A percentile compares a stretch with the other conserved stretches of the same genome.
Evolutionary conservation across 1,140 invertebrate species (phyloP).

Genomic region (Apis laboriosa): DNA sequence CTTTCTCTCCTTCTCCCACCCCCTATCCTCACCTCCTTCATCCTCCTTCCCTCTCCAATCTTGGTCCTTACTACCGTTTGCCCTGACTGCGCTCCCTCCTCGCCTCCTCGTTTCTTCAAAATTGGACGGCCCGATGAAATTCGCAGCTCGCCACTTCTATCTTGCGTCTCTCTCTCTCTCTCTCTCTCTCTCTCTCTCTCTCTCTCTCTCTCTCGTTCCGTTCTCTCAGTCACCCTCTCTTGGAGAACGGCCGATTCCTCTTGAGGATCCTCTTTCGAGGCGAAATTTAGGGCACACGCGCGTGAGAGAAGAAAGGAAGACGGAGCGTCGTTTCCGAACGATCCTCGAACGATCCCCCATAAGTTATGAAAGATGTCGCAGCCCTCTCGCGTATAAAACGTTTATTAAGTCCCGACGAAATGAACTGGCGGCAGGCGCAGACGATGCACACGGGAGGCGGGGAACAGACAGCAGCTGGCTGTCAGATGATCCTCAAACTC

Average conservation of each 20-base stretch:
- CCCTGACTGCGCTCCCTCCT: constrained; percentile 38
- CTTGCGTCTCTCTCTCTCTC: not conserved
- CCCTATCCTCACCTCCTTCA: not conserved
- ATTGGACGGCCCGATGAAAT: constrained; percentile 66
- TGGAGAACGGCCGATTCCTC: not conserved
- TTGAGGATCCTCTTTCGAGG: too few species aligned
- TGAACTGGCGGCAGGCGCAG: constrained; percentile 51
- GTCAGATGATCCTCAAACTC: constrained; percentile 48
- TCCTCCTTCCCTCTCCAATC: constrained; percentile 20
- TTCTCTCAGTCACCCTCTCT: not conserved
- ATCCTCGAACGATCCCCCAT: constrained; percentile 17
- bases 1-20: constrained; percentile 24
- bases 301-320: constrained; percentile 5
- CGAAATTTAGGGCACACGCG: constrained; percentile 49
- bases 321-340: constrained; percentile 49
- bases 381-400: constrained; percentile 57
- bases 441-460: constrained; percentile 21
- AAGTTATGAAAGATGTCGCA: constrained; percentile 54
- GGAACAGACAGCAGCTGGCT: constrained; percentile 28
- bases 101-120: constrained; percentile 61
- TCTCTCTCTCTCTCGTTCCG: too few species aligned
- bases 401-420: constrained; percentile 63
- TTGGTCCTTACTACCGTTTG: constrained; percentile 27
- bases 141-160: constrained; percentile 28
- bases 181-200: not conserved